phyloP scores from a whole-genome alignment of 2,113 vertebrate genomes.

The Xenopus laevis region DNA sequence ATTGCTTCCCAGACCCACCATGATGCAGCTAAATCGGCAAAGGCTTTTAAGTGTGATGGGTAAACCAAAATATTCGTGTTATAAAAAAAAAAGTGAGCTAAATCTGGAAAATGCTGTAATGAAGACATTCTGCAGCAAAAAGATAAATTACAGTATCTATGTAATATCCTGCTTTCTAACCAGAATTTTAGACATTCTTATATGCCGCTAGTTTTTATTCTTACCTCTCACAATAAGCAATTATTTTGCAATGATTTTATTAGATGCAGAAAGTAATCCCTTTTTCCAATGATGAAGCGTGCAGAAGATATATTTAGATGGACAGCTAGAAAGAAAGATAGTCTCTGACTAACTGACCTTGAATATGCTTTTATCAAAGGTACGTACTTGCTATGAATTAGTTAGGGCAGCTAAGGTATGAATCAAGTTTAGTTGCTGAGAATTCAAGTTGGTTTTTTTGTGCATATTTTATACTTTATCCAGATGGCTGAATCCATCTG shows the following conservation, averaged over 20 bases:
- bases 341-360: conserved; percentile 12
- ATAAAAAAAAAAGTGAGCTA: conserved; percentile 11
- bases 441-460: not conserved
- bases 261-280: conserved; percentile 17
- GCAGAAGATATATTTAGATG: not conserved
- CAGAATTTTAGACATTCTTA: conserved; percentile 9
- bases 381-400: conserved; percentile 14
- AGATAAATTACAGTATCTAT: conserved; percentile 14
- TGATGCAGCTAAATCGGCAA: conserved; percentile 6
- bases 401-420: conserved; percentile 3
- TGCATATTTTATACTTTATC: conserved; percentile 11
- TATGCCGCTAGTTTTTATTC: conserved; percentile 19
- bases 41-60: not conserved
- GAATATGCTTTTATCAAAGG: conserved; percentile 4
- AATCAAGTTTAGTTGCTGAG: not conserved
- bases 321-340: no score
- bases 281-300: conserved; percentile 21
- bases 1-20: conserved; percentile 22
- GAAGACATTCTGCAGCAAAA: conserved; percentile 10
- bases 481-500: conserved; percentile 34
- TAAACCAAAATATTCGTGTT: conserved; percentile 24
- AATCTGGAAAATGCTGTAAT: conserved; percentile 1
- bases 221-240: conserved; percentile 37
- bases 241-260: conserved; percentile 22
- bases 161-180: not conserved